Evolutionary conservation across 2,113 vertebrate genomes (phyloP).

Genomic region (Erythrocebus patas): DNA sequence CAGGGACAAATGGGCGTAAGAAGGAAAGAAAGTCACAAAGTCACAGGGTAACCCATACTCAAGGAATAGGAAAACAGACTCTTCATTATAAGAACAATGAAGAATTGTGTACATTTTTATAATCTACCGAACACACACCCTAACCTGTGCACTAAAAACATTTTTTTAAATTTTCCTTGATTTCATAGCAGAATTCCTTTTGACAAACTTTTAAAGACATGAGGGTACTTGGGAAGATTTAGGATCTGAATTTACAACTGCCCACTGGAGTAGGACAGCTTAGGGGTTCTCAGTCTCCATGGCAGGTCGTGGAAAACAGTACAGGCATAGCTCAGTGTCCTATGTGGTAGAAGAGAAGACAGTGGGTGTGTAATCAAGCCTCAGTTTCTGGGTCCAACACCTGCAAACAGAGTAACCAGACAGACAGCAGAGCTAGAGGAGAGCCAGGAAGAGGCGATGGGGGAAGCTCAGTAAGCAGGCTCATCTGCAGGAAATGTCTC

Average conservation of each 20-base stretch:
- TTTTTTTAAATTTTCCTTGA: not conserved
- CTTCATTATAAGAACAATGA: not conserved
- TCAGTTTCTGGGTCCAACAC: accelerated
- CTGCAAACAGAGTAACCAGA: not conserved
- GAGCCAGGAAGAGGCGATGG: not conserved
- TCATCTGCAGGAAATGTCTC: not conserved
- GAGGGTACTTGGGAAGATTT: not conserved
- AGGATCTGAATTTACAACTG: not conserved
- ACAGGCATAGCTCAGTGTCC: not conserved
- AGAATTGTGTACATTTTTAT: not conserved
- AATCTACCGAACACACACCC: not conserved
- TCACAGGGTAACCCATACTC: too few species aligned
- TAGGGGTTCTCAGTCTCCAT: not conserved
- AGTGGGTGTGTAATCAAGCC: not conserved
- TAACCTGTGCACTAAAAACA: not conserved
- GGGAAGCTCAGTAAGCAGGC: not conserved
- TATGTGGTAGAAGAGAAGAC: not conserved
- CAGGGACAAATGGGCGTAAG: not conserved
- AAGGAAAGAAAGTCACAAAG: not conserved
- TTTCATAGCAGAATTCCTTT: not conserved
- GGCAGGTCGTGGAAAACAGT: not conserved
- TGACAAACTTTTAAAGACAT: not conserved
- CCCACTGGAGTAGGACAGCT: not conserved
- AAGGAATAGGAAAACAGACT: not conserved
- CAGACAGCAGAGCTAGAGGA: accelerated